Conservation (phyloP, 2,888 invertebrate species). For the Siphlonurus alternatus region DNA sequence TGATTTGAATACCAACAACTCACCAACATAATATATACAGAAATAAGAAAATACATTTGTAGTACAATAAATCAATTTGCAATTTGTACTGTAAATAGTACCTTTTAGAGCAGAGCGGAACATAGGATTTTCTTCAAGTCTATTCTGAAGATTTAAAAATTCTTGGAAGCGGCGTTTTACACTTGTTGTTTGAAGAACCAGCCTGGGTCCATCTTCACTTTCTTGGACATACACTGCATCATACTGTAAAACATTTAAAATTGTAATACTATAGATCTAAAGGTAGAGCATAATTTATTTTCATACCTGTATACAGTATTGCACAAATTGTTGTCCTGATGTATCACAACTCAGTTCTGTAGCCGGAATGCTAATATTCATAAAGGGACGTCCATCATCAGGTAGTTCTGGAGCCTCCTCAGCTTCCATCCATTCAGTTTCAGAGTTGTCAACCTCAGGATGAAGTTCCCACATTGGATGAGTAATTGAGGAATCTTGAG, state of each 20-base stretch:
- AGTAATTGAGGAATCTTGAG: no score
- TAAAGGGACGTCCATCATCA: constrained; percentile 19
- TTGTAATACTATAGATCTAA: background rate
- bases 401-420: constrained; percentile 14
- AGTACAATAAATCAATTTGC: background rate
- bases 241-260: constrained; percentile 16
- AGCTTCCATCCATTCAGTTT: background rate
- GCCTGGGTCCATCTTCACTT: constrained; percentile 16
- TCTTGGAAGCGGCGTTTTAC: constrained; percentile 30
- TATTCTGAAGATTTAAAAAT: constrained; percentile 28
- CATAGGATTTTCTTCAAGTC: constrained; percentile 25
- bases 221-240: constrained; percentile 21
- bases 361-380: constrained; percentile 21
- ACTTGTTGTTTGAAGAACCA: constrained; percentile 21
- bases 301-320: background rate
- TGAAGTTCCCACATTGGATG: background rate
- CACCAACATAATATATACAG: background rate
- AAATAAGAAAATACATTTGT: background rate
- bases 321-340: background rate
- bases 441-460: background rate
- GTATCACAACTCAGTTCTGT: constrained; percentile 19
- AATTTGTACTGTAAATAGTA: background rate
- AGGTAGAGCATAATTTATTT: background rate
- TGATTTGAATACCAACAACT: background rate
- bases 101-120: constrained; percentile 16